Conservation (phyloP, 1,140 invertebrate genomes). For the Tetragonula clypearis region DNA sequence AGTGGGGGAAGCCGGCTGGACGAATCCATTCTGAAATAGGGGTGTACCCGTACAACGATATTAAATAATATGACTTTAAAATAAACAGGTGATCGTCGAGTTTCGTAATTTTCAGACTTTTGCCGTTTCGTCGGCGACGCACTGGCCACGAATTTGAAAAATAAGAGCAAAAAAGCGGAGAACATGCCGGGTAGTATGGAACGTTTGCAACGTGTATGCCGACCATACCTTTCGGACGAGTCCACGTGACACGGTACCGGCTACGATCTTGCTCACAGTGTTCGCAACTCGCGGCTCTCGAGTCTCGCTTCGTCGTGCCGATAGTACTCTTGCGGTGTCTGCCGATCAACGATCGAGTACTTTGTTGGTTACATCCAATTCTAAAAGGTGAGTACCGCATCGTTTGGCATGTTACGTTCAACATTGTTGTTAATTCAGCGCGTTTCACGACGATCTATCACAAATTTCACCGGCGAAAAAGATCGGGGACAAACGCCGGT, state of each 20-base stretch:
- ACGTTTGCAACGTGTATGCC: constrained; percentile 38
- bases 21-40: constrained; percentile 78
- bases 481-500: constrained; percentile 58
- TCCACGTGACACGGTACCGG: constrained; percentile 75
- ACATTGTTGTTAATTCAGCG: constrained; percentile 12
- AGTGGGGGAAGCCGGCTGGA: constrained; percentile 73
- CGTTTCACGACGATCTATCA: constrained; percentile 52
- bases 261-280: constrained; percentile 75
- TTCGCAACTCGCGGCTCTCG: constrained; percentile 74
- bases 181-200: not conserved
- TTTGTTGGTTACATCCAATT: constrained; percentile 55
- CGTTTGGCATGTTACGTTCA: constrained; percentile 21
- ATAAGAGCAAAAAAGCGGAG: not conserved
- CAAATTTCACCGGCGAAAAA: constrained; percentile 31
- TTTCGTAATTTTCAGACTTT: not conserved
- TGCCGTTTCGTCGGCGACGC: not conserved
- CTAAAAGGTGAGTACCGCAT: constrained; percentile 63
- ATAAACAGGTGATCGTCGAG: not conserved
- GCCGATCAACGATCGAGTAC: constrained; percentile 55
- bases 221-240: constrained; percentile 74
- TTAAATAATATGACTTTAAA: constrained; percentile 24
- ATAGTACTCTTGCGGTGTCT: constrained; percentile 69
- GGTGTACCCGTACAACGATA: constrained; percentile 4
- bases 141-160: not conserved
- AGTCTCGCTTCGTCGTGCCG: constrained; percentile 69